These are phyloP conservation scores for Chrosomus eos DNA, from an alignment of 2,797 vertebrate species.

Conservation along the genomic window DNA sequence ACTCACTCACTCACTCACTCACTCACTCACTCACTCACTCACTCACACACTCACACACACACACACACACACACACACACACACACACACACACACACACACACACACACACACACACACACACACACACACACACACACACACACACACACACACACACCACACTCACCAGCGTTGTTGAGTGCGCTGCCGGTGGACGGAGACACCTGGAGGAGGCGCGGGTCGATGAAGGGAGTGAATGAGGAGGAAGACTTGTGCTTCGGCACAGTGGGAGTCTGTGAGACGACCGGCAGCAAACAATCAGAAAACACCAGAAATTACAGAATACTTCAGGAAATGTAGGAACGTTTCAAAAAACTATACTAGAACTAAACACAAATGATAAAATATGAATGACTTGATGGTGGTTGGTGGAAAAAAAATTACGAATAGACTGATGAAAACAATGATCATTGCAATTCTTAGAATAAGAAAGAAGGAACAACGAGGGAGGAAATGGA, in stretches of 20 bases:
- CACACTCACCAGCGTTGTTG: constrained; percentile 90
- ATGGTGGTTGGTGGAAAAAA: constrained; percentile 57
- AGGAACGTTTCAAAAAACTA: neutral
- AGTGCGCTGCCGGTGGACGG: constrained; percentile 95
- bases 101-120: too few relatives aligned
- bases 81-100: too few relatives aligned
- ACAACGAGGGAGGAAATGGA: neutral
- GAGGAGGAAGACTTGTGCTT: constrained; percentile 99
- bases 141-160: constrained; percentile 59
- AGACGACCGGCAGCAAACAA: constrained; percentile 71
- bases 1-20: too few relatives aligned
- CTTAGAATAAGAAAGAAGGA: constrained; percentile 46
- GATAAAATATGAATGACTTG: constrained; percentile 28
- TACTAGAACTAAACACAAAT: constrained; percentile 29
- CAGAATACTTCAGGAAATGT: neutral
- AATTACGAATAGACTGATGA: constrained; percentile 51
- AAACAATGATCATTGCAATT: constrained; percentile 44
- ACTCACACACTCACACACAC: too few relatives aligned
- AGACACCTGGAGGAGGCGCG: constrained; percentile 97
- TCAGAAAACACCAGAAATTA: neutral
- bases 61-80: too few relatives aligned
- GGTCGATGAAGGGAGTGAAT: constrained; percentile 99
- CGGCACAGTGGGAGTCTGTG: constrained; percentile 97
- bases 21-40: too few relatives aligned
- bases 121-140: too few relatives aligned